phyloP scores from a whole-genome alignment of 2,113 vertebrate genomes.

The Tricholaema leucomelas region DNA sequence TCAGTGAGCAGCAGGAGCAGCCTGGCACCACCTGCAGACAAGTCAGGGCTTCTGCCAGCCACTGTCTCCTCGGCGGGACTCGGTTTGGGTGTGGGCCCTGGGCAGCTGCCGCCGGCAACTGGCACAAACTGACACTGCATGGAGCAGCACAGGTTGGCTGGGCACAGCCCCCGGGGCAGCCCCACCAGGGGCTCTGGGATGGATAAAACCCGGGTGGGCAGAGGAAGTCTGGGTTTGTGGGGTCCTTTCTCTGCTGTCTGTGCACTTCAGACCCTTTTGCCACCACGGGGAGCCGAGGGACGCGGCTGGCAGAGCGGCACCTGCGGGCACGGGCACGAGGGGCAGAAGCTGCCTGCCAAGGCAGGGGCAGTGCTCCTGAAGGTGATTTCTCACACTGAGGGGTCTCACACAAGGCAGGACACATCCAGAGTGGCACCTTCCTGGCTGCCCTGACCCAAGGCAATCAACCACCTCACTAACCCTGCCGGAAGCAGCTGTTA shows the following conservation, averaged over 20 bases:
- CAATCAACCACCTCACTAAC: neutral
- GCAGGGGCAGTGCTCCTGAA: neutral
- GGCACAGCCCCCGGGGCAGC: neutral
- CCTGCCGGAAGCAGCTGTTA: neutral
- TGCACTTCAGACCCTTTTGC: neutral
- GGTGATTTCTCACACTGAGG: neutral
- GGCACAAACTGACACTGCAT: neutral
- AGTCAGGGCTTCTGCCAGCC: slow-evolving; percentile 19
- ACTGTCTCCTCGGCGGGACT: neutral
- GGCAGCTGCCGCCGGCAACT: neutral
- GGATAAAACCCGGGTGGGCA: neutral
- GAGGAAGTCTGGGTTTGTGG: neutral
- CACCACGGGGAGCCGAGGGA: neutral
- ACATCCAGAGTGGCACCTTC: neutral
- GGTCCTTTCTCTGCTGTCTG: neutral
- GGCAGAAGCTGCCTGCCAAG: neutral
- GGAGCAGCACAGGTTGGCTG: neutral
- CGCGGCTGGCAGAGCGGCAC: neutral
- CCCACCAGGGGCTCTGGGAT: neutral
- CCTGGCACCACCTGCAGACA: slow-evolving; percentile 38
- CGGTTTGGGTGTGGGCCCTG: neutral
- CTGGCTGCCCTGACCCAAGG: neutral
- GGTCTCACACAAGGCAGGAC: neutral
- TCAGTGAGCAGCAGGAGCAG: neutral
- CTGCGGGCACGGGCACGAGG: neutral